Base-by-base conservation (phyloP, 2,797 vertebrate species). In the Phoxinus dragarum region DNA sequence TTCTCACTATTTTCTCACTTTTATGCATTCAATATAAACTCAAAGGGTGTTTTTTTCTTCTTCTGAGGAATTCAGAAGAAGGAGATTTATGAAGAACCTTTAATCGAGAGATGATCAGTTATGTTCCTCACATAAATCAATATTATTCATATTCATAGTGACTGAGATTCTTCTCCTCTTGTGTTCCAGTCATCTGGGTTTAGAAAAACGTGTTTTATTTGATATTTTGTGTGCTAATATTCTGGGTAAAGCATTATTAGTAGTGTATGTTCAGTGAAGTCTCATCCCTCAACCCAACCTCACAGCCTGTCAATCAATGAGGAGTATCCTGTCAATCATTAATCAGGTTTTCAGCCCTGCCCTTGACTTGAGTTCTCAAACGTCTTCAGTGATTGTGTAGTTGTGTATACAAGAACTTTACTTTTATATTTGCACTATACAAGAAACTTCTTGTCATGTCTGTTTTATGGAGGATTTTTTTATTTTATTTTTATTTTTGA, bases 261-360 rank as follows among this genome's bases (percentile, higher is more conserved):
- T 36, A n/a, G n/a, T 54, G 14, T 16, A 5, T 38, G 49, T 38
- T n/a, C 21, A 16, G 1, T 12, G 11, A 23, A 11, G 6, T 56
- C 19, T 49, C 31, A n/a, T 38, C 10, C 64, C 64, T 68, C 34
- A 40, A 2, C 64, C 12, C 64, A 54, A 54, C 66, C 12, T 81
- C 6, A 68, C 9, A 17, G n/a, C 1, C 69, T 40, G 59, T 38
- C 71, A 47, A 11, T 74, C 71, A 82, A 36, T 49, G 4, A 64
- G 47, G 36, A 11, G 47, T n/a, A 11, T n/a, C 40, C 4, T 72
- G 80, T 82, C 56, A 82, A 82, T 82, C 54, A 64, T 64, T 82
- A 31, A 74, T 47, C 1, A 27, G 3, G 4, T 19, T 1, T 82
- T 73, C 42, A 83, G 71, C 42, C 81, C 56, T 66, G 71, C 71